These are phyloP conservation scores for Dendrolimus kikuchii DNA, from an alignment of 1,140 invertebrate genomes.

Conservation along the genomic window DNA sequence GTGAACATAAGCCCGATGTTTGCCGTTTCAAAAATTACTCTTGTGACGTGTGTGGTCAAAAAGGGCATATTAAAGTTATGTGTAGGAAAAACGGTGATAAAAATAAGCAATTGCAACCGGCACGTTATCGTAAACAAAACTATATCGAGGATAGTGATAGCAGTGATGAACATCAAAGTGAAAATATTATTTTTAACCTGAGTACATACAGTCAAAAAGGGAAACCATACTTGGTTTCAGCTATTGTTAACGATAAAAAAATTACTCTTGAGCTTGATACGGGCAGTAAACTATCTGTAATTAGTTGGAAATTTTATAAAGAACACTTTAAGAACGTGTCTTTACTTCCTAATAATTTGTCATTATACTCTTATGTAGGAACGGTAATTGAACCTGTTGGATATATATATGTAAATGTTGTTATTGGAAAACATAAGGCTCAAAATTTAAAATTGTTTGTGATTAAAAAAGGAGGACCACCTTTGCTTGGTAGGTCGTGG, in stretches of 20 bases:
- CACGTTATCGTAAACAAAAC: too few species aligned
- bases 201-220: not conserved
- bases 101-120: not conserved
- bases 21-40: constrained; percentile 12
- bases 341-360: not conserved
- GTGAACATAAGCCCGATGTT: too few species aligned
- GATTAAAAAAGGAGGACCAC: not conserved
- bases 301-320: not conserved
- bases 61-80: not conserved
- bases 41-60: not conserved
- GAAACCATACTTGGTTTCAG: not conserved
- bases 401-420: not conserved
- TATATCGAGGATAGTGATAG: too few species aligned
- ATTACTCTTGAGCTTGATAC: not conserved
- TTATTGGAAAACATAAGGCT: not conserved
- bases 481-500: not conserved
- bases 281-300: not conserved
- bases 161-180: not conserved
- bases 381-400: not conserved
- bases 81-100: not conserved
- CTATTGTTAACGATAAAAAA: not conserved
- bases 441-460: too few species aligned
- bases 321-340: not conserved
- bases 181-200: not conserved
- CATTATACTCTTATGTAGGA: not conserved